Percentiles rank a stretch among this genome's conserved stretches.
Evolutionary conservation across 2,888 invertebrate genomes (phyloP).

Genomic region (Agonum fuliginosum): DNA sequence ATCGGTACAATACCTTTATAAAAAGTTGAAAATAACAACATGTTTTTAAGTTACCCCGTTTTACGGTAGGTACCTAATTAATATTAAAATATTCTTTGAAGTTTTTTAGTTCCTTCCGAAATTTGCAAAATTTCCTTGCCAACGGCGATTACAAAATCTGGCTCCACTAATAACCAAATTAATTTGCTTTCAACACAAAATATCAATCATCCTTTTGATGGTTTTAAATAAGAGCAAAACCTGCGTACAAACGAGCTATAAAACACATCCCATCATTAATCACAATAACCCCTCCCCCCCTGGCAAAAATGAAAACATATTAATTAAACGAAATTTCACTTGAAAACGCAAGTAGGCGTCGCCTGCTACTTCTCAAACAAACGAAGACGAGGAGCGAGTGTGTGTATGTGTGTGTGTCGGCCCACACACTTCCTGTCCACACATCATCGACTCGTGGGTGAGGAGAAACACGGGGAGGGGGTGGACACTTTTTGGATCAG

Average conservation of each 20-base stretch:
- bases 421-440: constrained; percentile 56
- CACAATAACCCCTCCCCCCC: neutral
- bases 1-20: too few species aligned
- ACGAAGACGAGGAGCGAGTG: constrained; percentile 20
- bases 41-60: too few species aligned
- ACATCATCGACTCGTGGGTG: constrained; percentile 37
- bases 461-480: neutral
- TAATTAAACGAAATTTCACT: constrained; percentile 53
- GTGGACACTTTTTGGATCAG: constrained; percentile 7
- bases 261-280: neutral
- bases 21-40: too few species aligned
- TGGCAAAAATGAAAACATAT: constrained; percentile 53
- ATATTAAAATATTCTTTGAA: too few species aligned
- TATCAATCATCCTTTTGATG: neutral
- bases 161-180: neutral
- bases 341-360: constrained; percentile 49
- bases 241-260: constrained; percentile 2
- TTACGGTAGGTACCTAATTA: too few species aligned
- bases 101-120: too few species aligned
- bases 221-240: neutral
- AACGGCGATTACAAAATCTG: too few species aligned
- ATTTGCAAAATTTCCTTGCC: too few species aligned
- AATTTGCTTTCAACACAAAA: constrained; percentile 2
- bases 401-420: constrained; percentile 11
- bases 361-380: constrained; percentile 51